Base-by-base conservation (phyloP, 2,797 vertebrate species). In the Sebastes trivittatus region DNA sequence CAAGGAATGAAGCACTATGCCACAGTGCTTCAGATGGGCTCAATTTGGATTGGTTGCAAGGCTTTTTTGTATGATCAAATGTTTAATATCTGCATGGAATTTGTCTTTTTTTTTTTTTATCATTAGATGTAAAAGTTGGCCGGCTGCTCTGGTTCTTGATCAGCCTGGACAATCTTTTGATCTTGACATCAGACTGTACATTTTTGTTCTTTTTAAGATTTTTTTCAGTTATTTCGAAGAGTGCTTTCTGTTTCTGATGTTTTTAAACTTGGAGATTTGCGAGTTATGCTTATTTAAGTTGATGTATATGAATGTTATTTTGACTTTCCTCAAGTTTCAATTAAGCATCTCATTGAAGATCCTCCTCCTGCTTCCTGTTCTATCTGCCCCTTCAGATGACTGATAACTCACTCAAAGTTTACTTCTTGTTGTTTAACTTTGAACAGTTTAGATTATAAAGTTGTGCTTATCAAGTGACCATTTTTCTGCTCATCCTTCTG, bases 401-500 rank as follows among this genome's bases (percentile, higher is more conserved):
- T 27, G 16, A 54, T 38, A 29, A 66, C 11, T 16, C 16, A 61
- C 65, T 79, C 25, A 2, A 71, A 94, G 89, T 94, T 64, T 68
- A 78, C 86, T 86, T 94, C 90, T 81, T 93, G 89, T 89, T 95
- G 90, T 95, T 95, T 87, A 75, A 91, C 82, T 93, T 86, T 77
- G 92, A 92, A 88, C 80, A 87, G 79, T 92, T 94, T 93, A 75
- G 85, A 96, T 95, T 87, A 94, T 96, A 95, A 96, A 96, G 92
- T 95, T 96, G 92, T 83, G 84, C 89, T 94, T 95, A 95, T 95
- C 79, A 85, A 94, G 90, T 95, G 94, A 91, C 94, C 92, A 90
- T 95, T 96, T 97, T 97, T 96, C 97, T 96, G 94, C 92, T 96
- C 93, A 95, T 94, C 94, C 95, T 95, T 95, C 95, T 95, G 94